Base-by-base conservation (phyloP, 2,113 vertebrate species). In the Pagrus major region DNA sequence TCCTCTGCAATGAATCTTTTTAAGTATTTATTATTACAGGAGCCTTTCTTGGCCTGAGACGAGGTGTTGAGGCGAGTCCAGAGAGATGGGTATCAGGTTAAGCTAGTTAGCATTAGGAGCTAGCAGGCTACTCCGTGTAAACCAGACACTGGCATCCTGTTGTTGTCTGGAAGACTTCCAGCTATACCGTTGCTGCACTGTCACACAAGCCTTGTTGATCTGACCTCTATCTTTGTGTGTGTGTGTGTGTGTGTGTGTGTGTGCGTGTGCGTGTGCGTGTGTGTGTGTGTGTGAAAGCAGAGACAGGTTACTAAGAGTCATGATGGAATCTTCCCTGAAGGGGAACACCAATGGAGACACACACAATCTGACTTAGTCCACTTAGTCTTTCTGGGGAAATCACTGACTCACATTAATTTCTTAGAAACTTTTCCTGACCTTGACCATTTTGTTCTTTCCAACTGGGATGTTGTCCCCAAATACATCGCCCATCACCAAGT, bases 261-360 rank as follows among this genome's bases (percentile, higher is more conserved):
- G 54, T 76, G 65, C 25, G 37, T 79, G 65, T 79, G 60, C 73
- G 66, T 64, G 68, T 77, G 68, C 51, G 60, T 73, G 69, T 78
- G 68, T 83, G 81, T 74, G 41, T 73, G 63, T 55, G 27, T 63
- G 46, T 87, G 90, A 93, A 94, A 94, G 84, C 71, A 86, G 82
- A 93, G 76, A 78, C 67, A 58, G 11, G 69, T 73, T 72, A 90
- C 89, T 73, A 76, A 84, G 83, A 74, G 83, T 86, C 66, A 80
- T 75, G 81, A 85, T 2, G 47, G 49, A 74, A 78, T 84, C 76
- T 84, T 81, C 76, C 83, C 76, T 76, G 67, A 67, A 58, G 63
- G 84, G 71, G 51, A 81, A 84, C 49, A 83, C 75, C 8, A n/a
- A 76, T 52, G 14, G 41, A 65, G 42, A 49, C 31, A 58, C 52